Evolutionary conservation across 2,113 vertebrate genomes (phyloP).

Genomic region (Cinclus mexicanus): DNA sequence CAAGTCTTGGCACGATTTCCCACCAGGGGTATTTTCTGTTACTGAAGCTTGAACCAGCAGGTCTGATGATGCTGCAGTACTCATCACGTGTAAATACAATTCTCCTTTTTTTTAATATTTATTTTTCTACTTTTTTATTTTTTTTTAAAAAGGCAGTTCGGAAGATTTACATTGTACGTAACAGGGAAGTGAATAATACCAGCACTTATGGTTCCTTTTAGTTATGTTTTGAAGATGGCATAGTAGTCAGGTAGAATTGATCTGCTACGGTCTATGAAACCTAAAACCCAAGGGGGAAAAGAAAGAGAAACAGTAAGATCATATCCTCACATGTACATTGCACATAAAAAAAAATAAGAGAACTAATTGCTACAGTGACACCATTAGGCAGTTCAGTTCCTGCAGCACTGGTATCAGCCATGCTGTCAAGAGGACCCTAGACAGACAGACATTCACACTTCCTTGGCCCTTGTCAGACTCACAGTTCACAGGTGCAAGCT

Average conservation of each 20-base stretch:
- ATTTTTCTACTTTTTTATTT: constrained; percentile 31
- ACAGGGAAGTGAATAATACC: constrained; percentile 86
- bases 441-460: background rate
- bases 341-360: background rate
- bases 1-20: constrained; percentile 53
- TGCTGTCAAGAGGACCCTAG: background rate
- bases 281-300: constrained; percentile 59
- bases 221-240: constrained; percentile 77
- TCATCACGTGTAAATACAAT: constrained; percentile 62
- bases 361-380: background rate
- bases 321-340: background rate
- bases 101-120: constrained; percentile 48
- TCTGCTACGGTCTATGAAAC: constrained; percentile 95
- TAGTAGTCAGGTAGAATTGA: constrained; percentile 78
- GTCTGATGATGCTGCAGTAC: constrained; percentile 50
- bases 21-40: constrained; percentile 43
- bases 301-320: background rate
- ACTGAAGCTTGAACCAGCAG: constrained; percentile 57
- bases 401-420: background rate
- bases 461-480: background rate
- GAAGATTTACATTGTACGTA: constrained; percentile 86
- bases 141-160: constrained; percentile 85
- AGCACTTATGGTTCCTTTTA: constrained; percentile 93
- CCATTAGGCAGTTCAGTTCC: background rate
- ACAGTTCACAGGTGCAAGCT: background rate